Evolutionary conservation across 2,797 vertebrate species (phyloP), one percentile per base, ranked within the genome.

Genomic region (Otus scops): DNA sequence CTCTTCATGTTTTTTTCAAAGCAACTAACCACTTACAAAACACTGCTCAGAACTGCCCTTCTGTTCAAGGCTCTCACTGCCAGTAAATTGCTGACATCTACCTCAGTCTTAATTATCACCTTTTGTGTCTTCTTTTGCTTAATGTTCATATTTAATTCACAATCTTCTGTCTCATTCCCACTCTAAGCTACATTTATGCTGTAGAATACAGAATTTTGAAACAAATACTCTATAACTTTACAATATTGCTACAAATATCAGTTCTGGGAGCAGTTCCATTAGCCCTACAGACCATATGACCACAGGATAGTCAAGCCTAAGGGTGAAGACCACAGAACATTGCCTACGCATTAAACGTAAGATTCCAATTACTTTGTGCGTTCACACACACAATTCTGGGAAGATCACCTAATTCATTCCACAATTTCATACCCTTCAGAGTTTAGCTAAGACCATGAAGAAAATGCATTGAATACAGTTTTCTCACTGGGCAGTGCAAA

Each of bases 311-410:
- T 11, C 27, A 77, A 43, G 18, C 4, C 19, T 47, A 63, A 59
- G 21, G 4, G 5, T 41, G 17, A 86, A 23, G 67, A 43, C 9
- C 10, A 56, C 0, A 63, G 19, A 63, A 30, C 0, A 1, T n/a
- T 88, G 83, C 53, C n/a, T 68, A 30, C 7, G 56, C 6, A 32
- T 70, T 30, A 83, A 73, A 88, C 2, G 0, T 8, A 60, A 45
- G 7, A 36, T 53, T 70, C 15, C 18, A 48, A 32, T 63, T 59
- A 73, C 19, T 57, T 54, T 51, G 36, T 4, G 2, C 8, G 30
- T 4, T 2, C 10, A 17, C 22, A 4, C 16, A 39, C 20, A 38
- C 17, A 1, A 11, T 70, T 57, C 41, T 56, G 48, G 21, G 28
- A 26, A 57, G 7, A 68, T 34, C 39, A 81, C 1, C 19, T 51